Percentiles rank a stretch among this genome's conserved stretches.
phyloP scores from a whole-genome alignment of 2,888 invertebrate genomes.

The Hedya salicella region DNA sequence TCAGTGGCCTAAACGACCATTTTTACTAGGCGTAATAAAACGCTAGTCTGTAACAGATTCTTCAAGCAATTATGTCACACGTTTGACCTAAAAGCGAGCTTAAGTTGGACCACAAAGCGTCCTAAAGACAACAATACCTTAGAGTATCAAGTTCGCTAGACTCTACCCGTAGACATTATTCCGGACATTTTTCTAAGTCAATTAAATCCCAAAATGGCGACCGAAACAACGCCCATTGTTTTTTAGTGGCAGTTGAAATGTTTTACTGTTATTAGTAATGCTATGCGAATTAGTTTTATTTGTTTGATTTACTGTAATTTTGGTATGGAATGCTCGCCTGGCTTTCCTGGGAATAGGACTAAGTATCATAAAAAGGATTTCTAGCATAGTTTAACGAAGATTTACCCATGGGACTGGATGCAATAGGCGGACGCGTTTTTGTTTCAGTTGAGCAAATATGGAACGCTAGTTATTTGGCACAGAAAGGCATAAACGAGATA shows the following conservation, averaged over 20 bases:
- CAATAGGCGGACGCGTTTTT: no score
- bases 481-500: no score
- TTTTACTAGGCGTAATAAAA: neutral
- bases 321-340: slow-evolving; percentile 21
- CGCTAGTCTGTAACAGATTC: neutral
- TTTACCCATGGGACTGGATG: slow-evolving; percentile 4
- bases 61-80: neutral
- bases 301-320: slow-evolving; percentile 44
- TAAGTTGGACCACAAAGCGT: neutral
- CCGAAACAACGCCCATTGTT: slow-evolving; percentile 54
- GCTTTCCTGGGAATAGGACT: slow-evolving; percentile 30
- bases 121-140: neutral
- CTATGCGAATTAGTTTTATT: slow-evolving; percentile 48
- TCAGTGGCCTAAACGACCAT: no score
- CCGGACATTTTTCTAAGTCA: slow-evolving; percentile 71
- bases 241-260: slow-evolving; percentile 61
- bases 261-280: slow-evolving; percentile 66
- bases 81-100: neutral
- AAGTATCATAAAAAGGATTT: slow-evolving; percentile 13
- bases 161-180: slow-evolving; percentile 46
- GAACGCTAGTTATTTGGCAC: no score
- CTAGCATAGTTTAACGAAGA: slow-evolving; percentile 19
- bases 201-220: slow-evolving; percentile 74
- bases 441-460: no score
- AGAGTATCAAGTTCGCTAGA: neutral